Conservation (phyloP, 2,113 vertebrate species). For the Strigops habroptila region DNA sequence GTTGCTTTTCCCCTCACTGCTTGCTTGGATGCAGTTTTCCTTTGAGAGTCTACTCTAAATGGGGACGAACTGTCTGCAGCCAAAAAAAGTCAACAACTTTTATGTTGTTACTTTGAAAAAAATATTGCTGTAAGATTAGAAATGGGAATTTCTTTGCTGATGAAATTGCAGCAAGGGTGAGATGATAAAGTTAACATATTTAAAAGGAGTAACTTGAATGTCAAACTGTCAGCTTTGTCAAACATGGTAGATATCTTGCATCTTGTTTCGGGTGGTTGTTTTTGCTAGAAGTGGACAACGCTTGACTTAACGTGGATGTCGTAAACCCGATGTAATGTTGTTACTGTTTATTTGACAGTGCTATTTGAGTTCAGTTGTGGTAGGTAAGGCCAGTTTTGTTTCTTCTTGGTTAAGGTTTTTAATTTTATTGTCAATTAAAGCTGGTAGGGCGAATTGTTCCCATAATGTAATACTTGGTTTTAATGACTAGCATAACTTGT, state of each 20-base stretch:
- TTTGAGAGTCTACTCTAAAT: neutral
- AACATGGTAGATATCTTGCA: neutral
- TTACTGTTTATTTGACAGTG: neutral
- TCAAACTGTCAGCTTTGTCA: neutral
- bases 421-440: neutral
- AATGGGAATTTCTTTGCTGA: neutral
- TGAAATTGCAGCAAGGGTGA: neutral
- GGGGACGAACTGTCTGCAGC: neutral
- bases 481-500: neutral
- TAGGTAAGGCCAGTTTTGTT: neutral
- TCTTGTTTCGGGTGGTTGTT: neutral
- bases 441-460: neutral
- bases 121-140: neutral
- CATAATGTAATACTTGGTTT: neutral
- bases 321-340: neutral
- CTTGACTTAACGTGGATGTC: neutral
- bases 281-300: neutral
- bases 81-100: neutral
- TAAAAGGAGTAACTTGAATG: neutral
- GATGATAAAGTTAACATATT: neutral
- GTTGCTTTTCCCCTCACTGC: accelerated
- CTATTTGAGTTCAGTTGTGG: neutral
- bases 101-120: neutral
- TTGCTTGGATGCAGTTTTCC: neutral
- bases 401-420: neutral